Conservation (phyloP, 2,113 vertebrate genomes). For the Chionomys nivalis region DNA sequence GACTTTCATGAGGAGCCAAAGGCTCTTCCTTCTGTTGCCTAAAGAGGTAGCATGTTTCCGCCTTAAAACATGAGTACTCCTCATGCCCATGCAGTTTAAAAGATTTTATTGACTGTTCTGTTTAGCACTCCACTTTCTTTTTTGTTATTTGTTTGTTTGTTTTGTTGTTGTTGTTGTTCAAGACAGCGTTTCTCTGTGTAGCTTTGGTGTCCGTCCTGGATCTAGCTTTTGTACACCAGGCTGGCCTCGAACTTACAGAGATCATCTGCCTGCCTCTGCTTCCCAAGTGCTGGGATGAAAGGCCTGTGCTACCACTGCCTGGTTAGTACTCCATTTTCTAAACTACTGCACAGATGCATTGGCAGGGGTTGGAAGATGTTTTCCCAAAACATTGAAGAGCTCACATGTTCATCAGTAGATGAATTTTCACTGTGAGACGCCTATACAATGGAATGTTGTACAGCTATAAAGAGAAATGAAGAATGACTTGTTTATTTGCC, state of each 20-base stretch:
- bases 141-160: not conserved
- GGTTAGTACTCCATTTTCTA: not conserved
- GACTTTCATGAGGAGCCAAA: not conserved
- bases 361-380: not conserved
- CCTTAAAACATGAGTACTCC: not conserved
- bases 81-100: not conserved
- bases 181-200: too few species aligned
- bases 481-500: not conserved
- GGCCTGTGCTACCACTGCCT: too few species aligned
- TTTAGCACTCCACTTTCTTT: not conserved
- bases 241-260: too few species aligned
- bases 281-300: too few species aligned
- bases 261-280: too few species aligned
- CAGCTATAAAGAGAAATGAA: not conserved
- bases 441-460: not conserved
- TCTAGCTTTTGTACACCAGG: too few species aligned
- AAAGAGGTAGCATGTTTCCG: not conserved
- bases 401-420: not conserved
- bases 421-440: not conserved
- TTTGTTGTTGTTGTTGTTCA: too few species aligned
- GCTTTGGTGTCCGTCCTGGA: too few species aligned
- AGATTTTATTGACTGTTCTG: not conserved
- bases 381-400: not conserved
- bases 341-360: not conserved
- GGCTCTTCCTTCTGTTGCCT: not conserved